Base-by-base conservation (phyloP, 2,888 invertebrate species). In the Calameuta idolon region DNA sequence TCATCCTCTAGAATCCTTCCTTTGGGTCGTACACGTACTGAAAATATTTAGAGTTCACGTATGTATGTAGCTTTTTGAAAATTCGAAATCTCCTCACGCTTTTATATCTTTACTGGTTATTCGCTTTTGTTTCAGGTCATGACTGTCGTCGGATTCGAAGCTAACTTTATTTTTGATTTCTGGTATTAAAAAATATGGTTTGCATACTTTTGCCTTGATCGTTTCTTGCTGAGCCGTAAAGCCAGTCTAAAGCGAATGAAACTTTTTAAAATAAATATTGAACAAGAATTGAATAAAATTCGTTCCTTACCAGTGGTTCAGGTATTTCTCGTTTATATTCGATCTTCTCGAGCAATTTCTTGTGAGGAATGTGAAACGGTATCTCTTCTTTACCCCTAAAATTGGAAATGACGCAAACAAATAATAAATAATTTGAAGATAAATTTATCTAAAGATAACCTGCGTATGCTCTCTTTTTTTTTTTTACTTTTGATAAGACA, bases 361-460 rank as follows among this genome's bases (percentile, higher is more conserved):
- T 94, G 84, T 94, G 94, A 0, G 94, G 94, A 78, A 94, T 89
- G 85, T 94, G 94, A 85, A 94, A 94, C 11, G 94, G 93, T 74
- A 94, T 91, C 75, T 87, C 88, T 79, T 89, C 84, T 73, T 81
- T 79, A 31, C 80, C 82, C 34, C 89, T 91, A 78, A 76, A 86
- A 79, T 55, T 12, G 23, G 23, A 15, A 11, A 78, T n/a, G 75
- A 55, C 9, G 15, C 23, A 55, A 55, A 5, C 40, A 23, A 12
- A 12, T 35, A 35, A 55, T 15, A 23, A 9, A 5, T 55, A 23
- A 55, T 55, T 23, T 55, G 5, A 0, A 55, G 5, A 55, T 55
- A 55, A 23, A 55, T 23, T 55, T 23, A 1, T 55, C 23, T 9
- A 23, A 55, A 55, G 9, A 55, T 55, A 55, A 55, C 55, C 40